Evolutionary conservation across 2,888 invertebrate species (phyloP).

Genomic region (Nasonovia ribisnigri): DNA sequence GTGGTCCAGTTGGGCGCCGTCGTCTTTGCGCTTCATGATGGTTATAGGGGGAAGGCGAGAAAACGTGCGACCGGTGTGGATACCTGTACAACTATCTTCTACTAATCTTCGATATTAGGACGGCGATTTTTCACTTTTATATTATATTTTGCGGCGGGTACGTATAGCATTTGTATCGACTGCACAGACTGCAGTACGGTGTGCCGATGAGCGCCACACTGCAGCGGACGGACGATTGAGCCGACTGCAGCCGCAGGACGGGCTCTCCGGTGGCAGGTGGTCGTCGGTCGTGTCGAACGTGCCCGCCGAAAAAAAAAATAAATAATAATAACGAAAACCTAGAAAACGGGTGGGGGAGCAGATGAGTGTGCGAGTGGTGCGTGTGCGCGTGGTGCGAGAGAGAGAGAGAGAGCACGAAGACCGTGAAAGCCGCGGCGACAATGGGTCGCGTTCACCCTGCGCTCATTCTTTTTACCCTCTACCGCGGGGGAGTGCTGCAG

Average conservation of each 20-base stretch:
- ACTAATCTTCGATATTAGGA: not conserved
- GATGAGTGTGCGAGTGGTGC: not conserved
- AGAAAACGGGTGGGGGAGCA: conserved; percentile 16
- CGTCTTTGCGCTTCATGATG: conserved; percentile 44
- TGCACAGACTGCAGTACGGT: not conserved
- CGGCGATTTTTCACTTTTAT: not conserved
- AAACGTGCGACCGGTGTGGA: not conserved
- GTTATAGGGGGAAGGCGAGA: no score
- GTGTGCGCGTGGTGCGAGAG: conserved; percentile 12
- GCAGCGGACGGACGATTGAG: conserved; percentile 40
- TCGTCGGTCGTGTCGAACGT: conserved; percentile 50
- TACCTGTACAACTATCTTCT: not conserved
- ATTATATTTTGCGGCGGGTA: not conserved
- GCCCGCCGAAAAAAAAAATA: conserved; percentile 44
- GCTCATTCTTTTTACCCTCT: conserved; percentile 12
- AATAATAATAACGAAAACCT: not conserved
- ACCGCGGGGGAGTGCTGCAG: conserved; percentile 8
- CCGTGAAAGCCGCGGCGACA: not conserved
- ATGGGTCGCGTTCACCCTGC: conserved; percentile 59
- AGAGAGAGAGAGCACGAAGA: not conserved
- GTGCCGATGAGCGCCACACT: conserved; percentile 32
- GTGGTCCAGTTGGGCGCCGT: conserved; percentile 45
- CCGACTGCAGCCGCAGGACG: conserved; percentile 24
- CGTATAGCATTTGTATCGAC: not conserved
- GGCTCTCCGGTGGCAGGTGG: conserved; percentile 56